A percentile compares a stretch with the other conserved stretches of the same genome.
phyloP scores from a whole-genome alignment of 2,888 invertebrate genomes.

The Scaptomyza tumidula region DNA sequence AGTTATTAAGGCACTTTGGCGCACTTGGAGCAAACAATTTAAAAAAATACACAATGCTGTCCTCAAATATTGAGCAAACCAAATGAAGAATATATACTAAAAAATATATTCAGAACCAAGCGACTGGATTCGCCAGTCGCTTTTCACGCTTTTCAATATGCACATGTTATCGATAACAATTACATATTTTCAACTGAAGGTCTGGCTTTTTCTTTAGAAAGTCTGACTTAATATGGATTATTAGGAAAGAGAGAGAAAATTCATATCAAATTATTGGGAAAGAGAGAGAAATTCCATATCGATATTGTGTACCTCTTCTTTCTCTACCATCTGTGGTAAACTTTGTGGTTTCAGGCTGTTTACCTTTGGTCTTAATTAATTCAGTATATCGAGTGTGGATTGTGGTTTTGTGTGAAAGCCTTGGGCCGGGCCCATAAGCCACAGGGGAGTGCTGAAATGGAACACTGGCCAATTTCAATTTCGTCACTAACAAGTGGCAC shows the following conservation, averaged over 20 bases:
- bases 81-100: not conserved
- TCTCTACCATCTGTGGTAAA: too few species aligned
- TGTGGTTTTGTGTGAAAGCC: not conserved
- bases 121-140: too few species aligned
- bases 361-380: not conserved
- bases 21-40: conserved; percentile 40
- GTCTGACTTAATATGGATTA: too few species aligned
- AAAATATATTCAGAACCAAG: too few species aligned
- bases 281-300: too few species aligned
- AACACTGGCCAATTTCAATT: conserved; percentile 4
- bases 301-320: too few species aligned
- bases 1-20: conserved; percentile 71
- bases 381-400: not conserved
- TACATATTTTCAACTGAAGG: not conserved
- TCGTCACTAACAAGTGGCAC: not conserved
- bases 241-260: too few species aligned
- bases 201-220: too few species aligned
- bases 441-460: not conserved
- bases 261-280: too few species aligned
- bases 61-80: conserved; percentile 23
- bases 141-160: too few species aligned
- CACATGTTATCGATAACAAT: not conserved
- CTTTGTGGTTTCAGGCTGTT: too few species aligned
- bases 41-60: conserved; percentile 29
- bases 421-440: not conserved